Evolutionary conservation across 2,888 invertebrate species (phyloP), one percentile per base, ranked within the genome.

Genomic region (Cenopis cana): DNA sequence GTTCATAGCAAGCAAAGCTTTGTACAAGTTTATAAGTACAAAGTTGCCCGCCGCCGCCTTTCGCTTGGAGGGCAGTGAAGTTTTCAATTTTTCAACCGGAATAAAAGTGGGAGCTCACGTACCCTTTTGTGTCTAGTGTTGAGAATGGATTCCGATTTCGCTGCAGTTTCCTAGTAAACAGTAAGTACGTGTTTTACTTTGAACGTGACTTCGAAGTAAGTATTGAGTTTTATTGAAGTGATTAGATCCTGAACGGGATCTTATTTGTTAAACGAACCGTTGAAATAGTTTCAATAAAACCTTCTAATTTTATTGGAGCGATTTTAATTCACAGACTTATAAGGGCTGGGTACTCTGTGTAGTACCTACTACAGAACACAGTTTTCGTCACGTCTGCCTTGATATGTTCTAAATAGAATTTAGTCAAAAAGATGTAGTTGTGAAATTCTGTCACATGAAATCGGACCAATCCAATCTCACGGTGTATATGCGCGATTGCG

Each of bases 141-240:
- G 41, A 62, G 56, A 70, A 70, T 65, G 41, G 69, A 65, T 65
- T 70, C 69, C 65, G 59, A 65, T 70, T 69, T 69, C 41, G 33
- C 46, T 36, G 56, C 69, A 52, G 55, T 62, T 56, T 57, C 36
- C 57, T 46, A 11, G 29, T 46, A 60, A 60, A 60, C 60, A 60
- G 60, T 11, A 59, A 29, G 38, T 59, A 60, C 60, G 60, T 60
- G 60, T 46, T 24, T 59, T 5, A 29, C 46, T 29, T 10, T 1
- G 46, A 24, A 46, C 60, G 60, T 60, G 60, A 49, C 60, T 60
- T 41, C 14, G 9, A 38, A 3, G 14, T 20, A 38, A 3, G 14
- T 20, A 2, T 12, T 11, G 11, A 29, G 29, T 60, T 60, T 24
- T 46, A 17, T 60, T 60, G 46, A 46, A 46, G 24, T 24, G 36